phyloP scores from a whole-genome alignment of 2,888 invertebrate genomes.

The Papilio protenor region DNA sequence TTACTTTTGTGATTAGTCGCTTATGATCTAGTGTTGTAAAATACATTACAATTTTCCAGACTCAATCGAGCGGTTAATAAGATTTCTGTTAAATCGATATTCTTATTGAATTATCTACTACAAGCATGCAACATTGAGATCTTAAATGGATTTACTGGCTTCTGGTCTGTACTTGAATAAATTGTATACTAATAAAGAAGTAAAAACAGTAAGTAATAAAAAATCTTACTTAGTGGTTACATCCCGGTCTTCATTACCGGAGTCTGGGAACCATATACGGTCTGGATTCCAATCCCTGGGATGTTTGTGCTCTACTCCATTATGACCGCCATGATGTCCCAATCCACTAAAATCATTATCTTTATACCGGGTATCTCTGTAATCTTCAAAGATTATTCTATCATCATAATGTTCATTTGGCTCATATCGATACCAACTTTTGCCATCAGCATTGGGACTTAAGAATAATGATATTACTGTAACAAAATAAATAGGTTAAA shows the following conservation, averaged over 20 bases:
- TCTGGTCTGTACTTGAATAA: neutral
- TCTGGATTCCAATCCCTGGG: slow-evolving; percentile 32
- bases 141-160: too few species aligned
- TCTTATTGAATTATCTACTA: too few species aligned
- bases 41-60: too few species aligned
- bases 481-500: neutral
- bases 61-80: slow-evolving; percentile 1
- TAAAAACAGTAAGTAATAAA: too few species aligned
- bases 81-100: neutral
- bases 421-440: slow-evolving; percentile 19
- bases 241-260: slow-evolving; percentile 3
- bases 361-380: slow-evolving; percentile 17
- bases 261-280: slow-evolving; percentile 39
- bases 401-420: slow-evolving; percentile 3
- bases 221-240: slow-evolving; percentile 7
- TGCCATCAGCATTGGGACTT: neutral
- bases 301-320: slow-evolving; percentile 18
- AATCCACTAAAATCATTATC: neutral
- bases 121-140: too few species aligned
- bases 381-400: slow-evolving; percentile 23
- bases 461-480: slow-evolving; percentile 16
- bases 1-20: too few species aligned
- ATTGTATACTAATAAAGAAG: too few species aligned
- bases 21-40: too few species aligned
- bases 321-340: neutral